Conservation (phyloP, 2,113 vertebrate species). For the Oenanthe oenanthe region DNA sequence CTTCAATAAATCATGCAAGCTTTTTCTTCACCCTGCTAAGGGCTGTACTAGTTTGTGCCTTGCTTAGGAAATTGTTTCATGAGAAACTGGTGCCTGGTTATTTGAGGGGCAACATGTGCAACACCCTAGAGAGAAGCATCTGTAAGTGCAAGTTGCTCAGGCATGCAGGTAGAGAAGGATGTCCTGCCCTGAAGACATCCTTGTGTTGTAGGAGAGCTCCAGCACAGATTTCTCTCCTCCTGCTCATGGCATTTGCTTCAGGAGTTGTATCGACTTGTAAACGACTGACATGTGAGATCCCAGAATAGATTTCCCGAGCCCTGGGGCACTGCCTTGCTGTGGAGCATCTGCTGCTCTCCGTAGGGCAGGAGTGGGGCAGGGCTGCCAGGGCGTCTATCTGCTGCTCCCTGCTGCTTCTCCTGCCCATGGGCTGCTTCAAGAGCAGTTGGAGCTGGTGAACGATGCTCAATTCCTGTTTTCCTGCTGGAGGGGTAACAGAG, state of each 20-base stretch:
- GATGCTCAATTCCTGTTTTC: neutral
- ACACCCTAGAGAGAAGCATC: neutral
- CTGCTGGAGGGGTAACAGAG: neutral
- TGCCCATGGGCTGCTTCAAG: rapidly evolving
- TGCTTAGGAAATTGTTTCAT: neutral
- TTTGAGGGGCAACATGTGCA: neutral
- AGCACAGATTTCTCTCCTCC: neutral
- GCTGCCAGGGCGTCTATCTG: neutral
- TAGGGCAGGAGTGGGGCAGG: rapidly evolving
- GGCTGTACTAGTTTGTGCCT: neutral
- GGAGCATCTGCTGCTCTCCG: neutral
- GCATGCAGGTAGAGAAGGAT: neutral
- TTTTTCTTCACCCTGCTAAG: neutral
- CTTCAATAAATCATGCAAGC: neutral
- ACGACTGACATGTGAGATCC: neutral
- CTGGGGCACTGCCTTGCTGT: rapidly evolving
- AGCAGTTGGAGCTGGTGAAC: rapidly evolving
- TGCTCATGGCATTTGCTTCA: neutral
- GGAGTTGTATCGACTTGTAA: neutral
- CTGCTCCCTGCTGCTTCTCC: rapidly evolving
- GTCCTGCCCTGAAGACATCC: neutral
- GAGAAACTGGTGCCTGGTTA: neutral
- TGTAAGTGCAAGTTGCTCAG: neutral
- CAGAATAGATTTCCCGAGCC: neutral
- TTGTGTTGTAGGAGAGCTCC: neutral